Conservation (phyloP, 2,888 invertebrate genomes). For the Pantelozetes paolii region DNA sequence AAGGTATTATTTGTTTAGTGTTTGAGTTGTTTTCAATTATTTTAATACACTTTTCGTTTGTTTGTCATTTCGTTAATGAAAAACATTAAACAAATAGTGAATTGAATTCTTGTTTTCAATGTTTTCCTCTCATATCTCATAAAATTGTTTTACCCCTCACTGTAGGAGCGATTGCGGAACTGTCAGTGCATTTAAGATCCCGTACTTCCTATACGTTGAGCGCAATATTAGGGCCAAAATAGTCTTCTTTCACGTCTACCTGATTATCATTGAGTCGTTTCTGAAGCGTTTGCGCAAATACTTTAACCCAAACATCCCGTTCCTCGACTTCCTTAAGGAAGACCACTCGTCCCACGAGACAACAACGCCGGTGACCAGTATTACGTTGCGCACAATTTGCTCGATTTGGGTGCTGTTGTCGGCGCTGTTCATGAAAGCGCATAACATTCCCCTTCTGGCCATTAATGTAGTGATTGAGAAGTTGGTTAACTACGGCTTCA, state of each 20-base stretch:
- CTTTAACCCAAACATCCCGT: neutral
- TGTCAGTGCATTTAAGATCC: conserved; percentile 17
- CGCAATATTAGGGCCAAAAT: conserved; percentile 24
- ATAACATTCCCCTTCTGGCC: conserved; percentile 51
- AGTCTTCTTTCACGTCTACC: conserved; percentile 30
- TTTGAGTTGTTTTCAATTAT: no score
- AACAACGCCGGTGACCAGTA: neutral
- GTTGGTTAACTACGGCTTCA: conserved; percentile 26
- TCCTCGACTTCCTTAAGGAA: conserved; percentile 9
- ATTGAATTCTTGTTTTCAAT: no score
- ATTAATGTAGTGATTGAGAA: conserved; percentile 44
- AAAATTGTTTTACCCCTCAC: neutral
- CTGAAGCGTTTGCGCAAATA: conserved; percentile 15
- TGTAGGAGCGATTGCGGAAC: conserved; percentile 30
- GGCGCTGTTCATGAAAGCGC: conserved; percentile 46
- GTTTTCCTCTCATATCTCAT: no score
- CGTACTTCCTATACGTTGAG: neutral
- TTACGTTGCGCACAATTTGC: conserved; percentile 9
- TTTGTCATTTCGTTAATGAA: no score
- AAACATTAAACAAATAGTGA: no score
- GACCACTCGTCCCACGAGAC: neutral
- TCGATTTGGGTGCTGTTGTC: conserved; percentile 44
- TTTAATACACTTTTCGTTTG: no score
- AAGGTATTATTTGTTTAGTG: no score
- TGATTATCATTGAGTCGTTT: conserved; percentile 32